Base-by-base conservation (phyloP, 1,140 invertebrate genomes). In the Zaprionus lachaisei region DNA sequence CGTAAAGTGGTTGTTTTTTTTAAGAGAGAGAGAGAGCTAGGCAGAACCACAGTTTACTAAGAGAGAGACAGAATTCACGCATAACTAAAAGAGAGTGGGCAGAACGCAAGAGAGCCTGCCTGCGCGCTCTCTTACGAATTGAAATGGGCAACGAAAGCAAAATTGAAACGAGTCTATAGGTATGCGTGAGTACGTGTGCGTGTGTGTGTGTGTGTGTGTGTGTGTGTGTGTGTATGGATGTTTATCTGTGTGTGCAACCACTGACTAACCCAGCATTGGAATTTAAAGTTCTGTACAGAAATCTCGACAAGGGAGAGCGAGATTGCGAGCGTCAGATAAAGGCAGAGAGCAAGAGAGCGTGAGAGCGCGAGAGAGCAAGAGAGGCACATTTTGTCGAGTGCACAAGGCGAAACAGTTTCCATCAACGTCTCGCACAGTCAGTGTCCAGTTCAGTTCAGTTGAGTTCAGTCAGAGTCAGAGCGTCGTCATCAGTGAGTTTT, bases 401-500 rank as follows among this genome's bases (percentile, higher is more conserved):
- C 31, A 34, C 9, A 62, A 57, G 77, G 68, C 81, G 61, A 75
- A 83, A 70, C 73, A 89, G 76, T 69, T 77, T 87, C 84, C 63
- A 65, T 66, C 70, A 58, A 68, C 78, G 75, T 57, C 37, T 5
- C 37, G 56, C 68, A 84, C 62, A 61, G 67, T 77, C 64, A 77
- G 78, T 80, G 63, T 72, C 74, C 69, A 72, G 69, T 86, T 87
- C 80, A 87, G 81, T 87, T 87, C 80, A 86, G 83, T 86, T 90
- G 85, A 87, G 80, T 87, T 87, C 78, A 87, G 84, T 78, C 80
- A 87, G 79, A 87, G 81, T 90, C 81, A 90, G 78, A 89, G 81
- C 85, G 79, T 78, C 84, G 83, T 86, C 83, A 86, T 82, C 81
- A 75, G 84, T 89, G 84, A 89, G 84, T 89, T 89, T 79, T 90